Percentiles rank a stretch among this genome's conserved stretches.
phyloP scores from a whole-genome alignment of 2,113 vertebrate genomes.

The Dipodomys stephensi region DNA sequence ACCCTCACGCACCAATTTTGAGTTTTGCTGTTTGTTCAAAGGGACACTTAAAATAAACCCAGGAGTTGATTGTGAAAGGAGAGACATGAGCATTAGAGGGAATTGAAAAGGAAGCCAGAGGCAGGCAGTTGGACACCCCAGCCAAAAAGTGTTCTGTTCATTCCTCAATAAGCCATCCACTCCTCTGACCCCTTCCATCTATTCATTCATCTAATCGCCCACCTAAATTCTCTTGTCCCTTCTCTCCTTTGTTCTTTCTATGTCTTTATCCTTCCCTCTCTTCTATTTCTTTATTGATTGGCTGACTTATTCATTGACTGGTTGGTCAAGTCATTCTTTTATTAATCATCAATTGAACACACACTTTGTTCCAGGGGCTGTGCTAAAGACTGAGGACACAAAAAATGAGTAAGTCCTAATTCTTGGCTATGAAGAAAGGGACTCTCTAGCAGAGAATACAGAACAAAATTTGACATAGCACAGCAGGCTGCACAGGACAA shows the following conservation, averaged over 20 bases:
- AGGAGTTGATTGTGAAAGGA: conserved; percentile 80
- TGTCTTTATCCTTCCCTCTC: not conserved
- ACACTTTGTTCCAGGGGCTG: not conserved
- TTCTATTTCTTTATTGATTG: not conserved
- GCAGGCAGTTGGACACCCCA: not conserved
- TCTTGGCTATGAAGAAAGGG: not conserved
- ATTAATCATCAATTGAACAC: not conserved
- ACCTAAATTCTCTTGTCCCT: not conserved
- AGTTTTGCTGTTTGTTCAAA: conserved; percentile 84
- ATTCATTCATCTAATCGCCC: no score
- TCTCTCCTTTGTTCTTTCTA: not conserved
- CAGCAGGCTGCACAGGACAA: not conserved
- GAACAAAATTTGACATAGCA: not conserved
- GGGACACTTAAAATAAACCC: conserved; percentile 83
- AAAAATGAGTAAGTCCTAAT: not conserved
- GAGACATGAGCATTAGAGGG: conserved; percentile 53
- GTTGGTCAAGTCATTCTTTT: not conserved
- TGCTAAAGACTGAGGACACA: not conserved
- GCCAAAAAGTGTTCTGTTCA: not conserved
- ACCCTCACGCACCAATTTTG: conserved; percentile 86
- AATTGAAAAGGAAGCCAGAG: conserved; percentile 24
- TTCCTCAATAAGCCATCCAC: not conserved
- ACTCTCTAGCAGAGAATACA: not conserved
- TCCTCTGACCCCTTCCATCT: not conserved
- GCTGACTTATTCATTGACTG: not conserved